Evolutionary conservation across 2,888 invertebrate species (phyloP), one percentile per base, ranked within the genome.

Genomic region (Hydrotaea cyrtoneurina): DNA sequence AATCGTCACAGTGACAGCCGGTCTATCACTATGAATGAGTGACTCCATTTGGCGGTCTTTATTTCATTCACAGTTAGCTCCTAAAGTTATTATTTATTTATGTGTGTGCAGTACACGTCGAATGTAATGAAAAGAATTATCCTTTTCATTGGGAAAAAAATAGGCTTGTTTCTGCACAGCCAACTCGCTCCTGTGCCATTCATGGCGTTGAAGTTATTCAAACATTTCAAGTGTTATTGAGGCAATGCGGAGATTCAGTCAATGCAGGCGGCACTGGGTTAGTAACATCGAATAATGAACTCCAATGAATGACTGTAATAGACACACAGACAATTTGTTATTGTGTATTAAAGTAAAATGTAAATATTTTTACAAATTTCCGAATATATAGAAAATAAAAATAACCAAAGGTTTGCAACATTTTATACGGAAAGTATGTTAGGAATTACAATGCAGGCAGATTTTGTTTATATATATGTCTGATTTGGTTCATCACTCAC

Each of bases 1-100:
- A 79, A 72, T 46, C 75, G 64, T 39, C 69, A 31, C 5, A n/a
- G 31, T n/a, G 62, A 0, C n/a, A 17, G n/a, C n/a, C n/a, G n/a
- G n/a, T n/a, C n/a, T n/a, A n/a, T 53, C 17, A 13, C 19, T 21
- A 55, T 55, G 26, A 15, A 55, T 55, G 26, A 15, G 62, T 82
- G 55, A 53, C 71, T 55, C 39, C 75, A 78, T 83, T 83, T 72
- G 81, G 77, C 59, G 82, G 79, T 55, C 66, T 62, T 82, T 64
- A 64, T 64, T 69, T 82, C 82, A 85, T 85, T 79, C 79, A 76
- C 21, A 76, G 84, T 85, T 81, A 79, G 81, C 66, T 43, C 53
- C 74, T 82, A 50, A 85, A 85, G 79, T 85, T 82, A 85, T 85
- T 85, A 79, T 82, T 84, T 81, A 84, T 81, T 85, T 85, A 79